Evolutionary conservation across 2,888 invertebrate species (phyloP).

Genomic region (Ichneumon xanthorius): DNA sequence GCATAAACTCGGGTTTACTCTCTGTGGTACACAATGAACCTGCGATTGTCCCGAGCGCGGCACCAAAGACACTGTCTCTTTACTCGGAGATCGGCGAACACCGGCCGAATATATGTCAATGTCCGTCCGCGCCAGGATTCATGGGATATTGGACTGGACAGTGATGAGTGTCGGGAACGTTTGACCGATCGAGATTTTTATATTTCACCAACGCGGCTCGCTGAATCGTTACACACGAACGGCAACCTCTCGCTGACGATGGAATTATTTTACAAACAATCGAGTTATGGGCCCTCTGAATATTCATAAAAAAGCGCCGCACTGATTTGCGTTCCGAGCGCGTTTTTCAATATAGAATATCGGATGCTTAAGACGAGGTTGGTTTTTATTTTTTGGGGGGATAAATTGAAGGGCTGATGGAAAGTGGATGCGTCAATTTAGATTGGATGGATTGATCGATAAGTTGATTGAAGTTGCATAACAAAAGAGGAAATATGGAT

Average conservation of each 20-base stretch:
- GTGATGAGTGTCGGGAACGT: constrained; percentile 13
- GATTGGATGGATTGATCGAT: constrained; percentile 39
- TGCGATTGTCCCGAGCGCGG: background rate
- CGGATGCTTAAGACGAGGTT: background rate
- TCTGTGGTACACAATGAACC: background rate
- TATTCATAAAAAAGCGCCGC: constrained; percentile 37
- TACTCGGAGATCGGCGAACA: background rate
- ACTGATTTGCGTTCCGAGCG: constrained; percentile 3
- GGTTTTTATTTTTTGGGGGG: background rate
- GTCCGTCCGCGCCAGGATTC: background rate
- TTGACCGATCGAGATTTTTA: constrained; percentile 32
- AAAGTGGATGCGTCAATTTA: constrained; percentile 14
- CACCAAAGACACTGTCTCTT: background rate
- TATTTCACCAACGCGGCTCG: constrained; percentile 15
- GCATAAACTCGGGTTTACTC: constrained; percentile 1
- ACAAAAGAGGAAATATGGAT: background rate
- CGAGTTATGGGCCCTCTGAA: constrained; percentile 19
- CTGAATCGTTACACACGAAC: background rate
- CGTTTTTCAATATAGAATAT: background rate
- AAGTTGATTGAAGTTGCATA: constrained; percentile 38
- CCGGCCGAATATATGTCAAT: background rate
- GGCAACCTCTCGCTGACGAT: background rate
- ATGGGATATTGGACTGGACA: constrained; percentile 26
- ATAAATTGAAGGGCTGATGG: background rate
- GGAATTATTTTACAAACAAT: constrained; percentile 27